Evolutionary conservation across 2,113 vertebrate genomes (phyloP).

Genomic region (Melanostigma gelatinosum): DNA sequence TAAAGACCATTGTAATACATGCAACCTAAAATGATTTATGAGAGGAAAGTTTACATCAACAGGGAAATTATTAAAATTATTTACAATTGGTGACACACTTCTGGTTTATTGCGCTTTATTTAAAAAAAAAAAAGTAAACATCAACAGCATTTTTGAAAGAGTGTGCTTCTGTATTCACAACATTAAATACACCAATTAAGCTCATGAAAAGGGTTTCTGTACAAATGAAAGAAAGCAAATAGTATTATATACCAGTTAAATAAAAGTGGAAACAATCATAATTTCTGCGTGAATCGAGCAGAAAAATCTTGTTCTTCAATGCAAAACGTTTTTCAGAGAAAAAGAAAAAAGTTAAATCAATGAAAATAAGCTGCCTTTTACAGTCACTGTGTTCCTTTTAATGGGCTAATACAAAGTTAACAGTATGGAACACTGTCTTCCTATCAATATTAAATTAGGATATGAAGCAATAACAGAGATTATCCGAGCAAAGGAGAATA

Average conservation of each 20-base stretch:
- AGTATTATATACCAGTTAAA: not conserved
- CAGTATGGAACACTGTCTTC: not conserved
- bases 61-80: not conserved
- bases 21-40: too few relatives aligned
- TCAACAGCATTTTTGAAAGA: not conserved
- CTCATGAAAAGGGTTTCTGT: not conserved
- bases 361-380: not conserved
- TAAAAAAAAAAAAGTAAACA: not conserved
- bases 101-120: not conserved
- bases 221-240: not conserved
- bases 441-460: not conserved
- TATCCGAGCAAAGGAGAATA: not conserved
- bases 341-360: not conserved
- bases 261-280: not conserved
- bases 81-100: not conserved
- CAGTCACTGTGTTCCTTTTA: not conserved
- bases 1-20: not conserved
- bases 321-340: not conserved
- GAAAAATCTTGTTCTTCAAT: not conserved
- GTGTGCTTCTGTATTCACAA: constrained; percentile 3
- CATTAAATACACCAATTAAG: not conserved
- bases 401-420: not conserved
- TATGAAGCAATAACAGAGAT: not conserved
- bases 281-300: not conserved
- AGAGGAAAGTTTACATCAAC: too few relatives aligned